Evolutionary conservation across 2,888 invertebrate species (phyloP).

Genomic region (Ptilodon capucinus): DNA sequence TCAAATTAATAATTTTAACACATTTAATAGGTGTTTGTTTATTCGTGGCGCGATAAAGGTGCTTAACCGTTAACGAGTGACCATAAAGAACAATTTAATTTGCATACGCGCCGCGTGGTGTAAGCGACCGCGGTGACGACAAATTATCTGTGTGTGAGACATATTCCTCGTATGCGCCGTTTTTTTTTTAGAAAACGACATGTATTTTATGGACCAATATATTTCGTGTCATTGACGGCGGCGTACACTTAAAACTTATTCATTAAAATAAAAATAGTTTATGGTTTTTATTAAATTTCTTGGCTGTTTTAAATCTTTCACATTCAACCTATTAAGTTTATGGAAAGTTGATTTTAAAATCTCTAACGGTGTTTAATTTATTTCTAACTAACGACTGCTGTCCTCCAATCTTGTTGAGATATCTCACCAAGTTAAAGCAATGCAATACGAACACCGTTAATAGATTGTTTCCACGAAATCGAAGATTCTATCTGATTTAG

Average conservation of each 20-base stretch:
- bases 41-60: conserved; percentile 60
- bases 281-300: not conserved
- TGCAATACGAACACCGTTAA: conserved; percentile 35
- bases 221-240: conserved; percentile 23
- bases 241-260: conserved; percentile 18
- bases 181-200: conserved; percentile 4
- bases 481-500: conserved; percentile 38
- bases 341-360: not conserved
- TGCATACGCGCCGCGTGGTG: conserved; percentile 41
- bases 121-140: not conserved
- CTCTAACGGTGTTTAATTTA: conserved; percentile 25
- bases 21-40: conserved; percentile 71
- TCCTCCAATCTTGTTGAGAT: conserved; percentile 28
- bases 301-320: not conserved
- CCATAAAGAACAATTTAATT: conserved; percentile 51
- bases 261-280: conserved; percentile 12
- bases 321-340: too few species aligned
- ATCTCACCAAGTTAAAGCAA: conserved; percentile 33
- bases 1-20: conserved; percentile 73
- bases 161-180: not conserved
- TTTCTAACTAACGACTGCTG: conserved; percentile 25
- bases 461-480: conserved; percentile 56
- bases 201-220: conserved; percentile 14
- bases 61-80: conserved; percentile 65
- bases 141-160: not conserved